Base-by-base conservation (phyloP, 2,888 invertebrate species). In the Yponomeuta sedellus region DNA sequence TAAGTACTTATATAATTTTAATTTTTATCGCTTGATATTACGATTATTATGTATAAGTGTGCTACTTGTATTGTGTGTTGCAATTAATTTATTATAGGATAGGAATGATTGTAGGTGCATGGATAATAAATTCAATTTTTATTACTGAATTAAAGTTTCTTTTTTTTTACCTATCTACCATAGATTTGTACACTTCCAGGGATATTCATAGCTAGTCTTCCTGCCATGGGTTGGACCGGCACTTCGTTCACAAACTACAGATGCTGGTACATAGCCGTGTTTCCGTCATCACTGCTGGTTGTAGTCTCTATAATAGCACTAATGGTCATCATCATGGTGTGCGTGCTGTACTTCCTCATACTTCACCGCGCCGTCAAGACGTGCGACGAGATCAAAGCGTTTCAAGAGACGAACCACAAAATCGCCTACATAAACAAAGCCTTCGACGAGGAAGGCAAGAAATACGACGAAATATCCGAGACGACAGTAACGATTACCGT, bases 241-340 rank as follows among this genome's bases (percentile, higher is more conserved):
- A 80, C 86, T 67, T 90, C 91, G 1, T 82, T 91, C 68, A 88
- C 90, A 67, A 92, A 92, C 66, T 83, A 81, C 75, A 77, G 92
- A 61, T 93, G 93, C 74, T 93, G 93, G 93, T 93, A 93, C 72
- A 92, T 93, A 58, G 77, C 90, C 1, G 76, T 93, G n/a, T 92
- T 91, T 52, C 92, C 93, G 6, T 86, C 89, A 39, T 80, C 84
- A 3, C 73, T 93, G 19, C 84, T 93, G 12, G 74, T 92, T 58
- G 74, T 92, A 10, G 88, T 92, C 1, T 91, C 92, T 1, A 70
- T 85, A 10, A 70, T 92, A 11, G 93, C 92, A 10, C 72, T 88
- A 0, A 76, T 92, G 6, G 92, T 93, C 0, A 77, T 83, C 61
- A 74, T 79, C 58, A 76, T 77, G 70, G 82, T 83, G 0, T 81